A percentile compares a stretch with the other conserved stretches of the same genome.
These are phyloP conservation scores for Anarrhichthys ocellatus DNA, from an alignment of 2,113 vertebrate genomes.

Conservation along the genomic window DNA sequence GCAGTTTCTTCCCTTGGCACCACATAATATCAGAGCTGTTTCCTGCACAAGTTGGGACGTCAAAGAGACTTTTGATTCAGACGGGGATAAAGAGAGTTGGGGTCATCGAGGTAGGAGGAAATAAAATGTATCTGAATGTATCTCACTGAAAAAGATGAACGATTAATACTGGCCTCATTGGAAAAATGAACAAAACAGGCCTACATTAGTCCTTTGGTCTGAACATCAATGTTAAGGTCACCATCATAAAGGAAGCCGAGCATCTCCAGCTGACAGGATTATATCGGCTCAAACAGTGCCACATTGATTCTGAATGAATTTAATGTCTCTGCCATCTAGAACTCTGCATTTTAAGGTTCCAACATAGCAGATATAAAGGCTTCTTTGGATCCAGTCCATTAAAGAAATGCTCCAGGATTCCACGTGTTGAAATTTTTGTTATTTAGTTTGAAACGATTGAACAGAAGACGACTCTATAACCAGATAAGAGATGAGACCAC, in stretches of 20 bases:
- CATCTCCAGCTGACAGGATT: background rate
- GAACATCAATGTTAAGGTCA: slow-evolving; percentile 16
- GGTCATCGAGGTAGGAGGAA: slow-evolving; percentile 7
- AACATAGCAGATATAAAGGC: background rate
- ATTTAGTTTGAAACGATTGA: background rate
- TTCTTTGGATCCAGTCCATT: slow-evolving; percentile 2
- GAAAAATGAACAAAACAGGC: background rate
- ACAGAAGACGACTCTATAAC: background rate
- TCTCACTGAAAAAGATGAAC: background rate
- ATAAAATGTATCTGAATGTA: slow-evolving; percentile 14
- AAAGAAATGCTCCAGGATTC: background rate
- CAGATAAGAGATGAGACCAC: background rate
- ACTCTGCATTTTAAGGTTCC: background rate
- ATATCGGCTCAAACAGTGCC: background rate
- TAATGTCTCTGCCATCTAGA: background rate
- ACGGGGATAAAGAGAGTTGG: background rate
- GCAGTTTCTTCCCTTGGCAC: background rate
- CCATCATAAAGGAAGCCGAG: slow-evolving; percentile 6
- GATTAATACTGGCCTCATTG: background rate
- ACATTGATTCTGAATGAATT: background rate
- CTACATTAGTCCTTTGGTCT: background rate
- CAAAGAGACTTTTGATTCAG: slow-evolving; percentile 31
- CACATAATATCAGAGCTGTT: slow-evolving; percentile 3
- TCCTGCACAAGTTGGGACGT: background rate
- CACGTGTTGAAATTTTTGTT: background rate